phyloP scores from a whole-genome alignment of 2,113 vertebrate species.

The Lonchura striata region DNA sequence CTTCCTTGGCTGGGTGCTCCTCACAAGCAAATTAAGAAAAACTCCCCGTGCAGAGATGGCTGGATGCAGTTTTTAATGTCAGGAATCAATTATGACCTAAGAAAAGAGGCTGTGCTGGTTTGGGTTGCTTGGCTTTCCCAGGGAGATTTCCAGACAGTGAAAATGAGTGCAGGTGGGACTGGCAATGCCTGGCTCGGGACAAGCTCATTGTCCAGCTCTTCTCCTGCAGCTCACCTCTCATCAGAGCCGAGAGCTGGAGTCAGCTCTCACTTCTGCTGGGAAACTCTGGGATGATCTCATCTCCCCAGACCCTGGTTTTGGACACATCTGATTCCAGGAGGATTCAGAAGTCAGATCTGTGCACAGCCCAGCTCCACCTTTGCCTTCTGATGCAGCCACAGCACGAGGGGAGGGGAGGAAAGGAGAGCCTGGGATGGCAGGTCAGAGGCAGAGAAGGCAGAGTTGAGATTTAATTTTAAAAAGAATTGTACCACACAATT shows the following conservation, averaged over 20 bases:
- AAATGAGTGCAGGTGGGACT: background rate
- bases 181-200: background rate
- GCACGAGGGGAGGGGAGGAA: background rate
- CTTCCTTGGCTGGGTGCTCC: background rate
- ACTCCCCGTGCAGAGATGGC: accelerated
- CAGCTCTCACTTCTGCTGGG: background rate
- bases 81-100: background rate
- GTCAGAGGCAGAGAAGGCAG: background rate
- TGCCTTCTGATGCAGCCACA: background rate
- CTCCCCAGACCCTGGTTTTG: background rate
- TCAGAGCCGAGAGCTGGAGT: background rate
- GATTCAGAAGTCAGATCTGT: background rate
- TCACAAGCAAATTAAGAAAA: background rate
- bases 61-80: background rate
- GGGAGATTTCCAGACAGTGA: background rate
- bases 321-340: background rate
- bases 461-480: background rate
- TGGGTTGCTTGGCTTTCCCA: background rate
- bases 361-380: background rate
- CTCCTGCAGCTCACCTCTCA: background rate
- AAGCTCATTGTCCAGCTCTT: background rate
- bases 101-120: background rate
- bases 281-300: background rate
- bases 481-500: background rate
- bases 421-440: background rate